These are phyloP conservation scores for Aquatica leii DNA, from an alignment of 2,888 invertebrate species.

Conservation along the genomic window DNA sequence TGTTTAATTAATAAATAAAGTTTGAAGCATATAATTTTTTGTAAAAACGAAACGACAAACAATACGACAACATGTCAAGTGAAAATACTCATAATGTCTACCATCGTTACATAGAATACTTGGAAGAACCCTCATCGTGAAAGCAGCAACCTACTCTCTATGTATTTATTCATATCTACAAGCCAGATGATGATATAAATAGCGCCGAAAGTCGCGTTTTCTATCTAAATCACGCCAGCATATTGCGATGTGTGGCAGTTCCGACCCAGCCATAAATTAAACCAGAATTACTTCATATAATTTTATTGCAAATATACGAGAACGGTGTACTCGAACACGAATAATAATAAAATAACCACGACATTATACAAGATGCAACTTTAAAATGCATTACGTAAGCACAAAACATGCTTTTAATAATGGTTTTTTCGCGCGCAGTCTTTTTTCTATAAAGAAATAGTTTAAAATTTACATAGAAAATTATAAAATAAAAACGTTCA, in stretches of 20 bases:
- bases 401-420: not conserved
- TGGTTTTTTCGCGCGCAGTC: too few species aligned
- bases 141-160: slow-evolving; percentile 39
- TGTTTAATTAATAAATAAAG: too few species aligned
- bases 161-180: slow-evolving; percentile 59
- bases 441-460: not conserved
- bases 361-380: slow-evolving; percentile 25
- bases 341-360: slow-evolving; percentile 33
- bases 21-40: too few species aligned
- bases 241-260: slow-evolving; percentile 56
- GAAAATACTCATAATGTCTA: slow-evolving; percentile 6
- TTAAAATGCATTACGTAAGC: slow-evolving; percentile 10
- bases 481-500: slow-evolving; percentile 10
- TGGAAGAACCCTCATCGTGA: slow-evolving; percentile 19
- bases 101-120: slow-evolving; percentile 14
- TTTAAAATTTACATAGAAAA: not conserved
- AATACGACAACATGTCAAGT: slow-evolving; percentile 1
- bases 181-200: slow-evolving; percentile 60
- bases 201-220: slow-evolving; percentile 58
- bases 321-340: slow-evolving; percentile 37
- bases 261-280: slow-evolving; percentile 55
- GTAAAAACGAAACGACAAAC: too few species aligned
- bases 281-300: slow-evolving; percentile 56
- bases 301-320: slow-evolving; percentile 51
- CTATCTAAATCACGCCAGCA: slow-evolving; percentile 59